Base-by-base conservation (phyloP, 35 echinoderm and acorn worm genomes). In the Lytechinus variegatus region DNA sequence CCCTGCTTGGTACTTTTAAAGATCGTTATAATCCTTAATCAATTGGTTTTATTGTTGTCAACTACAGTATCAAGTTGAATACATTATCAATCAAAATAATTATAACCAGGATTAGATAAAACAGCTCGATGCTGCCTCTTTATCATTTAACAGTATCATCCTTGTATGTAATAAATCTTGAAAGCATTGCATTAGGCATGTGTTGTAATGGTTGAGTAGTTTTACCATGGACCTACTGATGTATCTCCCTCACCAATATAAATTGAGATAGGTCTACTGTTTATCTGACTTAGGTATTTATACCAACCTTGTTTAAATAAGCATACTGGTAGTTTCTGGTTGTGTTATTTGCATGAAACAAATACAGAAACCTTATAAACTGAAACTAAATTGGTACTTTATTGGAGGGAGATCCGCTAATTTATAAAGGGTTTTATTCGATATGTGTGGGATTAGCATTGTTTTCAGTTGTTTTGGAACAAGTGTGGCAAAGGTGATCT, bases 331-430 rank as follows among this genome's bases (percentile, higher is more conserved):
- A 90, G 28, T 52, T 52, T 90, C 88, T 90, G 88, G 29, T 90
- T 52, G 28, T 90, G 10, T 33, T 90, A 33, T 90, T 90, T 90
- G 52, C 88, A 29, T 3, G 52, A 44, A 90, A 44, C 88, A 90
- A 90, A 90, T 54, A 90, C 88, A 4, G 28, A 10, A 52, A 8
- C 88, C 28, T 21, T 13, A 33, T 54, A 54, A 90, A 90, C 88
- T 90, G 88, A 90, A 51, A 90, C 88, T 90, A 54, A 90, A 90
- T 90, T 90, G 88, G 29, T 54, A 90, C 29, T 90, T 90, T 90
- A 90, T 90, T 90, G 88, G 27, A 6, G 88, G 9, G 66, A n/a
- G 66, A 79, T 79, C 66, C 66, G 66, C 19, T 24, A 4, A 79
- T 79, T 79, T 79, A 79, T 79, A 79, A 7, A 79, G n/a, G 19